phyloP scores from a whole-genome alignment of 2,888 invertebrate genomes.

The Meiosimyza decipiens region DNA sequence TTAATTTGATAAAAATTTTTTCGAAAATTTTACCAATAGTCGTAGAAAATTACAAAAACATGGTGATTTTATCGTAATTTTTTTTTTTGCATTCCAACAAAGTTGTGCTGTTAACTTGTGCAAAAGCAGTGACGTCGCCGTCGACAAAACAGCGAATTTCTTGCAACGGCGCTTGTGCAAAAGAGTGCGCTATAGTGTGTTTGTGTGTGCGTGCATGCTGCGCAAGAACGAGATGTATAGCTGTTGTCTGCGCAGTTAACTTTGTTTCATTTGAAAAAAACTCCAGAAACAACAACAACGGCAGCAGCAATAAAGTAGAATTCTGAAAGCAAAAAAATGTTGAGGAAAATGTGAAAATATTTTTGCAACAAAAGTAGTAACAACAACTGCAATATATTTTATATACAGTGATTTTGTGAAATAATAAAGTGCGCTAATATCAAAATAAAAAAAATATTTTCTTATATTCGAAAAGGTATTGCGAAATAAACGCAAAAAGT shows the following conservation, averaged over 20 bases:
- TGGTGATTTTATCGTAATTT: background rate
- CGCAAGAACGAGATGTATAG: slow-evolving; percentile 30
- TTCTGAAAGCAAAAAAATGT: slow-evolving; percentile 16
- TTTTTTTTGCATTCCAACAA: slow-evolving; percentile 27
- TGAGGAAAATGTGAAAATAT: slow-evolving; percentile 18
- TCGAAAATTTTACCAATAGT: background rate
- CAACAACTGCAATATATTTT: background rate
- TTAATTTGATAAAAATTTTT: background rate
- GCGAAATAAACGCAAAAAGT: slow-evolving; percentile 7
- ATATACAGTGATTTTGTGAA: slow-evolving; percentile 6
- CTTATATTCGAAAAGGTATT: background rate
- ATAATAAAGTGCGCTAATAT: slow-evolving; percentile 5
- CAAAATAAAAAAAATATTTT: background rate
- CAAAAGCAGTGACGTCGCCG: slow-evolving; percentile 28
- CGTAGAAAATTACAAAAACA: slow-evolving; percentile 4
- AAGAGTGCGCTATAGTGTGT: slow-evolving; percentile 1
- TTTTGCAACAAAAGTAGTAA: slow-evolving; percentile 24
- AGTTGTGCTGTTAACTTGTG: slow-evolving; percentile 13
- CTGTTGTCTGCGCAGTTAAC: background rate
- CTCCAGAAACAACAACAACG: background rate
- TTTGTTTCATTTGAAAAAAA: slow-evolving; percentile 15
- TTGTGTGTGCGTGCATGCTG: background rate
- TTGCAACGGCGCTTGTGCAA: slow-evolving; percentile 9
- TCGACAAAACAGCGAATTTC: background rate
- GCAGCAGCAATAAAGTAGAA: background rate